Conservation (phyloP, 2,797 vertebrate genomes). For the Jordanella pulchra region DNA sequence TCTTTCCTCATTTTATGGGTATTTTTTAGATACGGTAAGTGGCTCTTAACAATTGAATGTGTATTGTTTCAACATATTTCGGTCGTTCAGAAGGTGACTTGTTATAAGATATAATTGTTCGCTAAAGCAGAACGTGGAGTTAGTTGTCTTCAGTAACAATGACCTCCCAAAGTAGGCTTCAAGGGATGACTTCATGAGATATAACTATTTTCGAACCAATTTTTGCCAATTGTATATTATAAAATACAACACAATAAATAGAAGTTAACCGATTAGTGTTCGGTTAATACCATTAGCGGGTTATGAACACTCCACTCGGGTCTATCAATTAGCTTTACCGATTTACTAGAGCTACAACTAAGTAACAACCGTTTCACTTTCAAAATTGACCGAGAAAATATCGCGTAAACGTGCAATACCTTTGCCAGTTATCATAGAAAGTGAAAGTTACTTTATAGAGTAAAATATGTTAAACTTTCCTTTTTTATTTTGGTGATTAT, state of each 20-base stretch:
- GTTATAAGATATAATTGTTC: not conserved
- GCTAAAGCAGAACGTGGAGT: not conserved
- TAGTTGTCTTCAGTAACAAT: not conserved
- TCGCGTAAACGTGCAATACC: too few species aligned
- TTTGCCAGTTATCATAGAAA: too few species aligned
- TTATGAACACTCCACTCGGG: not conserved
- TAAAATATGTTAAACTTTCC: too few species aligned
- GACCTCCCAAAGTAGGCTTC: slow-evolving; percentile 4
- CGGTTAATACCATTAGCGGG: too few species aligned
- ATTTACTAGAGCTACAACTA: too few species aligned
- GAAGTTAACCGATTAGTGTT: not conserved
- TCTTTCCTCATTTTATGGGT: not conserved
- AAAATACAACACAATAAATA: not conserved
- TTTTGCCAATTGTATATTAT: not conserved
- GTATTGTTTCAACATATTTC: not conserved
- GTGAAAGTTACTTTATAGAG: too few species aligned
- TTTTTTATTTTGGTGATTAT: too few species aligned
- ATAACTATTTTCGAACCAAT: not conserved
- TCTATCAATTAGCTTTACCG: too few species aligned
- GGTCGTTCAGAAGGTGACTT: accelerated
- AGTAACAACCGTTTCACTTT: too few species aligned
- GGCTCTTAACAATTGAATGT: not conserved
- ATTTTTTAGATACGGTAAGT: slow-evolving; percentile 28
- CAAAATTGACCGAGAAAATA: too few species aligned
- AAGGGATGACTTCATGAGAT: not conserved